Percentiles rank a stretch among this genome's conserved stretches.
These are phyloP conservation scores for Scaptomyza caliginosa DNA, from an alignment of 2,888 invertebrate genomes.

Conservation along the genomic window DNA sequence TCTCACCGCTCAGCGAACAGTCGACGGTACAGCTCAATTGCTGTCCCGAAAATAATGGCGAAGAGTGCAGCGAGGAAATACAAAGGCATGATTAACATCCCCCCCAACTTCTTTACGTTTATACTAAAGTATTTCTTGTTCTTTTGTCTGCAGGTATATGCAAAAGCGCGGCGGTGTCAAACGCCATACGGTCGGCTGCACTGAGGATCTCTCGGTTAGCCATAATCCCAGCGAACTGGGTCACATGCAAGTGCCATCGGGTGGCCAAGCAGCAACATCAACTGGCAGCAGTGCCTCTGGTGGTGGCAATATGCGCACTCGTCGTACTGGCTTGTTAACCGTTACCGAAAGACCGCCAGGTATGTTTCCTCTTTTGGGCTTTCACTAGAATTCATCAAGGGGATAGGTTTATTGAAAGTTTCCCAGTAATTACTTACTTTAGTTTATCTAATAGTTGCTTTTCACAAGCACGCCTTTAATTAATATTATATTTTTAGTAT, in stretches of 20 bases:
- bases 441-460: neutral
- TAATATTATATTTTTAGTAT: neutral
- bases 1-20: conserved; percentile 66
- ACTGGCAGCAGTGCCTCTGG: conserved; percentile 38
- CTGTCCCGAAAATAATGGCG: conserved; percentile 60
- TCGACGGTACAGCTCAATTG: conserved; percentile 56
- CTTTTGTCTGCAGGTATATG: conserved; percentile 87
- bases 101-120: fast-evolving
- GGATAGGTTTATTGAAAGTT: too few species aligned
- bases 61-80: conserved; percentile 84
- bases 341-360: conserved; percentile 95
- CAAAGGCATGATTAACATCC: conserved; percentile 73
- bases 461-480: neutral
- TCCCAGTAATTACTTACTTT: too few species aligned
- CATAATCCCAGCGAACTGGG: conserved; percentile 51
- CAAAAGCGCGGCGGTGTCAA: conserved; percentile 90
- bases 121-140: neutral
- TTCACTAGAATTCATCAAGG: too few species aligned
- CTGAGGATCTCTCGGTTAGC: conserved; percentile 86
- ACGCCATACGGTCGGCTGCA: conserved; percentile 91
- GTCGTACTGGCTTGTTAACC: conserved; percentile 92
- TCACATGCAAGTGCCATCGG: conserved; percentile 47
- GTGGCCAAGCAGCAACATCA: conserved; percentile 54
- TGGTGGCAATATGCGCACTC: conserved; percentile 86
- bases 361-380: too few species aligned